Percentiles rank a stretch among this genome's conserved stretches.
Conservation (phyloP, 2,797 vertebrate genomes). For the Sus cebifrons region DNA sequence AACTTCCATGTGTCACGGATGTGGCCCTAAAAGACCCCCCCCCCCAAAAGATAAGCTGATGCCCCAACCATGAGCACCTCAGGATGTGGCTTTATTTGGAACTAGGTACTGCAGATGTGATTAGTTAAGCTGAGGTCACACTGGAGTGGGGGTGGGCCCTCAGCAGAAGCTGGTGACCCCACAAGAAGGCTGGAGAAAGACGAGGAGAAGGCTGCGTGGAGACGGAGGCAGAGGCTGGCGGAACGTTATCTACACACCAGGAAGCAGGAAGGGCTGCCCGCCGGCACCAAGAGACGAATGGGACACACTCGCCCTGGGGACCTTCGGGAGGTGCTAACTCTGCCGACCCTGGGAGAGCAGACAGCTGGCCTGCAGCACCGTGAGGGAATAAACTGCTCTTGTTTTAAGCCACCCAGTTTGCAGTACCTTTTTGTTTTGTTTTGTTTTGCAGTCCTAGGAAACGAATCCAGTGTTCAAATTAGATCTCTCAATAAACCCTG, state of each 20-base stretch:
- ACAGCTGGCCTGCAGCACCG: not conserved
- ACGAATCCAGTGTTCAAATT: not conserved
- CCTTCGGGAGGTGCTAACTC: no score
- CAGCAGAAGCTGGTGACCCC: no score
- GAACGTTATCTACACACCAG: not conserved
- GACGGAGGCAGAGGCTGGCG: fast-evolving
- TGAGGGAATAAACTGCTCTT: not conserved
- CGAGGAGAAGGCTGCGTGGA: not conserved
- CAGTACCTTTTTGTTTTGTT: not conserved
- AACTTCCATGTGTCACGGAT: no score
- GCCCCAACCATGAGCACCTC: not conserved
- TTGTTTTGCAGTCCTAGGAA: not conserved
- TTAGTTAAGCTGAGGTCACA: not conserved
- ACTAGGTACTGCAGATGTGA: no score
- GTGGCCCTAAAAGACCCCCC: no score
- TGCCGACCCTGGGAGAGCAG: fast-evolving
- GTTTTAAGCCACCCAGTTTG: not conserved
- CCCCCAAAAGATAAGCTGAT: not conserved
- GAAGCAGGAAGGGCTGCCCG: fast-evolving
- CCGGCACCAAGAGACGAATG: not conserved
- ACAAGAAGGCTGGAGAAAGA: not conserved
- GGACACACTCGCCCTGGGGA: not conserved
- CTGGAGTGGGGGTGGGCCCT: no score
- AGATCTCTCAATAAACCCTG: not conserved
- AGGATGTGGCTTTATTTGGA: not conserved